Evolutionary conservation across 2,113 vertebrate genomes (phyloP).

Genomic region (Phyllostomus discolor): DNA sequence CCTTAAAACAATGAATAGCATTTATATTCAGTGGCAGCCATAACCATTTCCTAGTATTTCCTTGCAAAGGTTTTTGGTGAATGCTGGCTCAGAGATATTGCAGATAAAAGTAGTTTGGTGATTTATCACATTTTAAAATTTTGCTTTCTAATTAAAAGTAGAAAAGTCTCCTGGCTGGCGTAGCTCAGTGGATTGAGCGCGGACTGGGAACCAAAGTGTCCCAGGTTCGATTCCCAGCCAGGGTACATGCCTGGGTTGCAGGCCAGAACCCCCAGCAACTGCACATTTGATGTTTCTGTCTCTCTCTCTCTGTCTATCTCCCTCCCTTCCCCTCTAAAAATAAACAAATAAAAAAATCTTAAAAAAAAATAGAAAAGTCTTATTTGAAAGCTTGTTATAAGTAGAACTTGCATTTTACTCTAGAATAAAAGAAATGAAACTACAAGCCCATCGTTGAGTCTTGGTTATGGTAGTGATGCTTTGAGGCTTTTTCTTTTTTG

Average conservation of each 20-base stretch:
- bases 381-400: conserved; percentile 8
- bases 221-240: too few species aligned
- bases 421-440: neutral
- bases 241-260: too few species aligned
- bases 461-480: neutral
- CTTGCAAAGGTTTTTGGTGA: conserved; percentile 10
- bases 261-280: too few species aligned
- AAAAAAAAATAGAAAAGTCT: neutral
- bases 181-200: too few species aligned
- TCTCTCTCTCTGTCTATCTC: too few species aligned
- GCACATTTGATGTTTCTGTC: too few species aligned
- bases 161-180: too few species aligned
- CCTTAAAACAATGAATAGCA: neutral
- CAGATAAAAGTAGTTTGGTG: conserved; percentile 1
- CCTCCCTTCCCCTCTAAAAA: too few species aligned
- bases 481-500: conserved; percentile 1
- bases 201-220: too few species aligned
- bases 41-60: conserved; percentile 2
- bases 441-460: neutral
- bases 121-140: neutral
- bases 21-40: neutral
- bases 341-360: too few species aligned
- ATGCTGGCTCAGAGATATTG: neutral
- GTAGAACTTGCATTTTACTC: conserved; percentile 3
- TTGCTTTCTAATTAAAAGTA: conserved; percentile 2